Conservation (phyloP, 2,888 invertebrate genomes). For the Magallana nippona region DNA sequence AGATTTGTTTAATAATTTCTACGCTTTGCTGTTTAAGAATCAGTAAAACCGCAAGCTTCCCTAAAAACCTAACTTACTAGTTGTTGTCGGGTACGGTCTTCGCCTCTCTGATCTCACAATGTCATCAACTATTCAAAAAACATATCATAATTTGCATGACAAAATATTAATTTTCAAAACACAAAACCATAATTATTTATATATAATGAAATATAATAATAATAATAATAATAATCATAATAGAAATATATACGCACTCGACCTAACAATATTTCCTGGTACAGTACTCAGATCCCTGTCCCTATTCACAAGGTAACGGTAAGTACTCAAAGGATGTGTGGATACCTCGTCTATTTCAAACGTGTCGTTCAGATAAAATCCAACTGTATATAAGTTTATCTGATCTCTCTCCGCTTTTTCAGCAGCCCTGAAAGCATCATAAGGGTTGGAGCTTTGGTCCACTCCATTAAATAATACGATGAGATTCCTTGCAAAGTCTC, state of each 20-base stretch:
- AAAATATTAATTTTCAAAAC: not conserved
- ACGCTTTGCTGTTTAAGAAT: too few relatives aligned
- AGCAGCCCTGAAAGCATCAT: slow-evolving; percentile 46
- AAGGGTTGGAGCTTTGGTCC: slow-evolving; percentile 56
- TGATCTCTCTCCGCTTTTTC: slow-evolving; percentile 58
- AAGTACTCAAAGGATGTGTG: slow-evolving; percentile 61
- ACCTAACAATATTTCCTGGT: slow-evolving; percentile 56
- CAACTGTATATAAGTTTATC: slow-evolving; percentile 68
- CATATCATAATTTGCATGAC: not conserved
- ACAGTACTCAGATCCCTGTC: slow-evolving; percentile 57
- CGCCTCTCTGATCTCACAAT: not conserved
- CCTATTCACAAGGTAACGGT: slow-evolving; percentile 53
- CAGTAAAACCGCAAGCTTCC: too few relatives aligned
- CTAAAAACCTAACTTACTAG: not conserved
- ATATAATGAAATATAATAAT: not conserved
- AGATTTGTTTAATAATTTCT: too few relatives aligned
- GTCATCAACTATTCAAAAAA: not conserved
- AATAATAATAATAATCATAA: not conserved
- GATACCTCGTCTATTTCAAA: slow-evolving; percentile 68
- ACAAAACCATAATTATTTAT: not conserved
- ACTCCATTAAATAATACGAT: slow-evolving; percentile 70
- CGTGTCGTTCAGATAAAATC: slow-evolving; percentile 60
- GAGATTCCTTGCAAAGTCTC: slow-evolving; percentile 67
- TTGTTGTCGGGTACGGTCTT: not conserved
- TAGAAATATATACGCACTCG: not conserved